Conservation (phyloP, 2,797 vertebrate genomes). For the Mergus octosetaceus region DNA sequence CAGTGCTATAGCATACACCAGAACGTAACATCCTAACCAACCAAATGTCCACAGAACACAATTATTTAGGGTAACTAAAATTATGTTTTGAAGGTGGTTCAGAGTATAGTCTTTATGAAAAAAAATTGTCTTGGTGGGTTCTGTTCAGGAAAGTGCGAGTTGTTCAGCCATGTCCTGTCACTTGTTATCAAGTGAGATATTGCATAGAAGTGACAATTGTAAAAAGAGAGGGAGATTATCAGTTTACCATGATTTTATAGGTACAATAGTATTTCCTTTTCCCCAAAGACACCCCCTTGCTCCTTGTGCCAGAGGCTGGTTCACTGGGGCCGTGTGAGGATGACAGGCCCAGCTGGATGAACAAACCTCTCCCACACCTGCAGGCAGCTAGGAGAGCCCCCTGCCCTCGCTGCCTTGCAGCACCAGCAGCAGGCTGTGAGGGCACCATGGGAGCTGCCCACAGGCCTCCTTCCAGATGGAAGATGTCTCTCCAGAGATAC, state of each 20-base stretch:
- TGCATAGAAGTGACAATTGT: constrained; percentile 1
- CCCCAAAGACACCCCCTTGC: not conserved
- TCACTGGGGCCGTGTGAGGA: not conserved
- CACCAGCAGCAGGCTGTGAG: rapidly evolving
- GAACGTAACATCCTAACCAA: not conserved
- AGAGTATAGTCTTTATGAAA: not conserved
- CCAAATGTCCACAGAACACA: not conserved
- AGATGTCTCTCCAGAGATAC: not conserved
- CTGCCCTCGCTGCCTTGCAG: not conserved
- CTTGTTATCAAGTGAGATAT: not conserved
- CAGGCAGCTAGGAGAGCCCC: not conserved
- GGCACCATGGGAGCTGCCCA: not conserved
- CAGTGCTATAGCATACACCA: not conserved
- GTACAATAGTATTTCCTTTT: constrained; percentile 10
- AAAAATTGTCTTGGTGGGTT: not conserved
- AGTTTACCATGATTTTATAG: constrained; percentile 21
- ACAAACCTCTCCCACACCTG: not conserved
- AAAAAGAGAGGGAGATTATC: constrained; percentile 39
- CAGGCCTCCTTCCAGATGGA: not conserved
- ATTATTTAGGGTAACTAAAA: constrained; percentile 1
- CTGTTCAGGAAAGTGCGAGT: not conserved
- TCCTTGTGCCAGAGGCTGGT: not conserved
- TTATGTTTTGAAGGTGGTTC: not conserved
- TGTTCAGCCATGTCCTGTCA: not conserved
- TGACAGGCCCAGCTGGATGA: not conserved